These are phyloP conservation scores for Indicator indicator DNA, from an alignment of 2,113 vertebrate species.

Conservation along the genomic window DNA sequence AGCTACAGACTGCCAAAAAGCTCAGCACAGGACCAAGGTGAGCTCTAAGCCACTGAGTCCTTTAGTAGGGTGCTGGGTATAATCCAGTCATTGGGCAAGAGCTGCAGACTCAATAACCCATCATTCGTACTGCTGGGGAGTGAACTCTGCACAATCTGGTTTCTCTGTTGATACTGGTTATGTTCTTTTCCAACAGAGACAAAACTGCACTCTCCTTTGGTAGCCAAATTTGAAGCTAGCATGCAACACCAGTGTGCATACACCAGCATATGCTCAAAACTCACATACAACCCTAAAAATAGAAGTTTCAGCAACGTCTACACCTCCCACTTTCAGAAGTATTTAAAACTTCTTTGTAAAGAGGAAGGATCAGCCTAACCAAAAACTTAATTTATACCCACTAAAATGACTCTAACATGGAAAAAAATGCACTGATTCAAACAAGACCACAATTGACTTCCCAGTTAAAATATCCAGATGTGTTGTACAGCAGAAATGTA, in stretches of 20 bases:
- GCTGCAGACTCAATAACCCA: neutral
- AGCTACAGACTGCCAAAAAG: neutral
- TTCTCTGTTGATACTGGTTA: neutral
- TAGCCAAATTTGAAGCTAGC: neutral
- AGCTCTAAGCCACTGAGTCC: neutral
- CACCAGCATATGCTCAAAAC: neutral
- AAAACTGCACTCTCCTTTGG: neutral
- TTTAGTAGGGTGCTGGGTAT: rapidly evolving
- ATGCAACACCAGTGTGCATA: neutral
- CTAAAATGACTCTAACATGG: neutral
- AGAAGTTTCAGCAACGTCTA: neutral
- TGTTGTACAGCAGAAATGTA: neutral
- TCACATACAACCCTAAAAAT: neutral
- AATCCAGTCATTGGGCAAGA: neutral
- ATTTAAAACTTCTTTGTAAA: neutral
- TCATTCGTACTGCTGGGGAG: neutral
- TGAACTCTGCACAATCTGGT: neutral
- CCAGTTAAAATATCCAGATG: neutral
- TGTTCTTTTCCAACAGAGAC: neutral
- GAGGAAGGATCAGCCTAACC: neutral
- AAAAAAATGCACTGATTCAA: neutral
- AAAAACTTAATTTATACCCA: neutral
- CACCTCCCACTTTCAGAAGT: neutral
- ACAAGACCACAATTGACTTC: neutral
- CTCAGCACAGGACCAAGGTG: neutral